Evolutionary conservation across 2,113 vertebrate genomes (phyloP), one percentile per base, ranked within the genome.

Genomic region (Tapirus terrestris): DNA sequence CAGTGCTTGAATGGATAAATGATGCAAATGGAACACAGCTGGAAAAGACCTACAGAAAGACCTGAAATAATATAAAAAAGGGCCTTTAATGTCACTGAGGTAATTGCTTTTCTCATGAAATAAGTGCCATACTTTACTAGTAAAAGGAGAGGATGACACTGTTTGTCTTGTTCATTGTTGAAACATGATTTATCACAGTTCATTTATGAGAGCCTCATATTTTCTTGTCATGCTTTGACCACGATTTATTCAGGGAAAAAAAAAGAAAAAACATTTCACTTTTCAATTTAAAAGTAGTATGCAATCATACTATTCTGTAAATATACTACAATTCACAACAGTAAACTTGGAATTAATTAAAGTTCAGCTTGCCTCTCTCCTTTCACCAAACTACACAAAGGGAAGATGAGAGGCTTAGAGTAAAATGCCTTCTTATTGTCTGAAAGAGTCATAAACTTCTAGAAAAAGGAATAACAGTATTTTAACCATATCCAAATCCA

Each of bases 171-270:
- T 67, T 97, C 91, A 94, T 94, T 97, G 97, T 76, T 88, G 95
- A 98, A 87, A 96, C 8, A 7, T 94, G 96, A 94, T 67, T 92
- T 97, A 96, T 85, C 85, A 76, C 73, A 81, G 77, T 84, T 96
- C 75, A n/a, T 89, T 97, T 97, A 67, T 70, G 45, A 96, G 75
- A 98, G 73, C 8, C 58, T 91, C 65, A 72, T 65, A 97, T 98
- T 97, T 97, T 97, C 94, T 89, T 97, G 96, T 96, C 97, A 97
- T 97, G 51, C 87, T 97, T 97, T 96, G 82, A 97, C 83, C 36
- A 93, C 93, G 91, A 93, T 80, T 96, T 96, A 91, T 96, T 96
- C 21, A 89, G 80, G 14, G 80, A 9, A 48, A 48, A 48, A 10
- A 53, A 81, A 91, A 76, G 58, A 96, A 97, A n/a, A 68, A 56